A percentile compares a stretch with the other conserved stretches of the same genome.
Conservation (phyloP, 2,113 vertebrate genomes). For the Platysternon megacephalum region DNA sequence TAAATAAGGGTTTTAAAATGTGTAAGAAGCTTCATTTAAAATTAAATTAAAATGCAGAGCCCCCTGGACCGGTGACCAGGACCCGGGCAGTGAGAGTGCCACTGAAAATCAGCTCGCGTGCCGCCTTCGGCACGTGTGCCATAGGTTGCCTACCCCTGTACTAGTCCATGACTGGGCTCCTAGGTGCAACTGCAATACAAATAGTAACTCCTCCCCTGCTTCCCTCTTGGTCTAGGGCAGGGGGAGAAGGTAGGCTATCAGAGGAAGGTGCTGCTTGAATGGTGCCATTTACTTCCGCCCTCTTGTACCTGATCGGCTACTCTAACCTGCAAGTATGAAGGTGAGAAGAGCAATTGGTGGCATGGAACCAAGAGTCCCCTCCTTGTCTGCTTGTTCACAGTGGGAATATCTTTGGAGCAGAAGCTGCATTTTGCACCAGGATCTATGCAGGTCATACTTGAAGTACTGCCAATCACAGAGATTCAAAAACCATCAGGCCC, state of each 20-base stretch:
- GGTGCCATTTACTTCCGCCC: background rate
- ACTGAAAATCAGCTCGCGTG: too few species aligned
- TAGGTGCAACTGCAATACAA: background rate
- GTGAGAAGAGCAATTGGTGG: background rate
- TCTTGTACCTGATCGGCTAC: background rate
- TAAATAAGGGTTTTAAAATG: too few species aligned
- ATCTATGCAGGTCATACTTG: background rate
- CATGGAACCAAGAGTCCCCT: background rate
- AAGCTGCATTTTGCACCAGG: background rate
- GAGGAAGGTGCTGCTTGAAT: background rate
- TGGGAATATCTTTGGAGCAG: background rate
- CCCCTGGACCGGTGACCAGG: too few species aligned
- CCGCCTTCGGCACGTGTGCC: too few species aligned
- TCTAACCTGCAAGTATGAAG: background rate
- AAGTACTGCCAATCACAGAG: background rate
- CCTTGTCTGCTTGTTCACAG: background rate
- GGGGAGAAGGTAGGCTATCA: background rate
- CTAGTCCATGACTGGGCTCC: background rate
- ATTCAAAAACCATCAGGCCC: too few species aligned
- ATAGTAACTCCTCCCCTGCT: background rate
- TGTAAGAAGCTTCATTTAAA: too few species aligned
- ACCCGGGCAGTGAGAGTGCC: too few species aligned
- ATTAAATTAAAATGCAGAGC: too few species aligned
- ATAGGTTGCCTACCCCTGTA: too few species aligned
- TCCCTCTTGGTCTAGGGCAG: background rate